phyloP scores from a whole-genome alignment of 2,888 invertebrate species.

The Cecidostiba fungosa region DNA sequence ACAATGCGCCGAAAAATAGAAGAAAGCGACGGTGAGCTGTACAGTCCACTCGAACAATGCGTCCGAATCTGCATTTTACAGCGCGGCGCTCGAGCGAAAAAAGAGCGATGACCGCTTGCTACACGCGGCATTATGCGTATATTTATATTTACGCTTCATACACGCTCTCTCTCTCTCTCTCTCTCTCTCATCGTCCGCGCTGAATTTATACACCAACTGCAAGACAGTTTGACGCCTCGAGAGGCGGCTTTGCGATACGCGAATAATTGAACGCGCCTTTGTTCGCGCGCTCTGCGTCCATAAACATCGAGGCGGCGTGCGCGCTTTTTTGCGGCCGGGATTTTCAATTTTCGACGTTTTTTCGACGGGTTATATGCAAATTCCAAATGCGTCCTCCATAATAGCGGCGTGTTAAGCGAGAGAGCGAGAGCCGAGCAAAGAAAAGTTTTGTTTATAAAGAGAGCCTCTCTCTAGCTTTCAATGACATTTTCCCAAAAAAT shows the following conservation, averaged over 20 bases:
- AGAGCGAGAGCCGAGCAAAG: background rate
- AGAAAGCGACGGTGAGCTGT: background rate
- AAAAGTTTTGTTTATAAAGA: constrained; percentile 14
- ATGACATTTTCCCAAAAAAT: constrained; percentile 17
- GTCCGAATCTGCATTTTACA: constrained; percentile 19
- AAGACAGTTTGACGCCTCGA: background rate
- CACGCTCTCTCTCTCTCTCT: too few relatives aligned
- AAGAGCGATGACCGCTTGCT: background rate
- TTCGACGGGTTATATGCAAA: constrained; percentile 18
- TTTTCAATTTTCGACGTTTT: constrained; percentile 5
- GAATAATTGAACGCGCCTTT: constrained; percentile 4
- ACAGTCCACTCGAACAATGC: constrained; percentile 5
- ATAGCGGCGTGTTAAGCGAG: constrained; percentile 2
- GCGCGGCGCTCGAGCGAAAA: background rate
- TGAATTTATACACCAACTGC: background rate
- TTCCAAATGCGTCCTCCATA: background rate
- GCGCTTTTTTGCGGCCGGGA: background rate
- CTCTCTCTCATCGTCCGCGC: too few relatives aligned
- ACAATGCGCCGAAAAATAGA: background rate
- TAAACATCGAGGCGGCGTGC: background rate
- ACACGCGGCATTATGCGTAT: background rate
- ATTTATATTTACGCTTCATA: background rate
- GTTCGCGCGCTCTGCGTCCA: background rate
- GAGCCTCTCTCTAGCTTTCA: background rate
- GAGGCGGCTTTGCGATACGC: background rate